These are phyloP conservation scores for Sesia apiformis DNA, from an alignment of 2,888 invertebrate genomes.

Conservation along the genomic window DNA sequence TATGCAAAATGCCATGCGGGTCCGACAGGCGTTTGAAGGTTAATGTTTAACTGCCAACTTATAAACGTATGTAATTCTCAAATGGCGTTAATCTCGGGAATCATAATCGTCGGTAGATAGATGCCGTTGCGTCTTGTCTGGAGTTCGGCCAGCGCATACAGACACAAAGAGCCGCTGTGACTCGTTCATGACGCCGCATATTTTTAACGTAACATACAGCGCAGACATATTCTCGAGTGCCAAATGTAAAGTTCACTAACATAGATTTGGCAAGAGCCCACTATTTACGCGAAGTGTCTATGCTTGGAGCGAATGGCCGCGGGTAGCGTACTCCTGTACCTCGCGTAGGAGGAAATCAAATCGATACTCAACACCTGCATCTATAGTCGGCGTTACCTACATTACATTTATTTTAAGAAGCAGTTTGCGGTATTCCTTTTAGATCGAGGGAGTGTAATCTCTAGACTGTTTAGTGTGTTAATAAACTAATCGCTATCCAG, in stretches of 20 bases:
- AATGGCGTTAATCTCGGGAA: background rate
- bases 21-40: too few species aligned
- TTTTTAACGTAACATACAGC: conserved; percentile 69
- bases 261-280: conserved; percentile 63
- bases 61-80: too few species aligned
- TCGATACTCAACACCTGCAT: conserved; percentile 4
- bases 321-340: conserved; percentile 12
- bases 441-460: background rate
- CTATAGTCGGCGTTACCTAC: background rate
- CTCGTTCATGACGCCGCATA: conserved; percentile 70
- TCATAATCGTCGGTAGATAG: conserved; percentile 2
- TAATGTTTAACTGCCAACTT: too few species aligned
- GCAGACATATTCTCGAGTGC: conserved; percentile 60
- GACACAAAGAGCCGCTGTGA: conserved; percentile 48
- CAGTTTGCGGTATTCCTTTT: background rate
- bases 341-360: conserved; percentile 9
- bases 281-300: conserved; percentile 57
- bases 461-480: too few species aligned
- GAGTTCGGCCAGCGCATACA: conserved; percentile 52
- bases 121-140: conserved; percentile 29
- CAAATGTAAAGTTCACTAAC: conserved; percentile 73
- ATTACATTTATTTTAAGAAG: background rate
- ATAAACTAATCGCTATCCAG: too few species aligned
- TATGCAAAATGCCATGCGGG: too few species aligned
- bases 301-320: conserved; percentile 30